Conservation (phyloP, 2,888 invertebrate genomes). For the Eupithecia inturbata region DNA sequence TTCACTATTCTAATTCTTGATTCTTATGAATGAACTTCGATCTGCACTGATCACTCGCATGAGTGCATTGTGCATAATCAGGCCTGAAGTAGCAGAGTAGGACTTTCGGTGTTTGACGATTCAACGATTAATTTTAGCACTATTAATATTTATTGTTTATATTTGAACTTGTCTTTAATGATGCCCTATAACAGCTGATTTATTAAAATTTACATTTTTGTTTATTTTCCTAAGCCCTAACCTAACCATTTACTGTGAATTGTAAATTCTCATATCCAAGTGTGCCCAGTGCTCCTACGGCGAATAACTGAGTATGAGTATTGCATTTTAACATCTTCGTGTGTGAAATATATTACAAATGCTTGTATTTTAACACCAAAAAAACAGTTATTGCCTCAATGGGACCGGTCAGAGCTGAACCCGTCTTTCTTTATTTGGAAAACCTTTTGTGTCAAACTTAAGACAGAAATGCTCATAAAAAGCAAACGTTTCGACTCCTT, state of each 20-base stretch:
- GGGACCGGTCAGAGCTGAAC: not conserved
- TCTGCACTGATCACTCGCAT: not conserved
- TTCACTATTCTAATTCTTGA: not conserved
- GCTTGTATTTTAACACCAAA: not conserved
- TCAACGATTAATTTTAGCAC: no score
- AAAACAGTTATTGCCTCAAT: not conserved
- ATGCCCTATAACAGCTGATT: no score
- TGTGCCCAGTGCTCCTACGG: no score
- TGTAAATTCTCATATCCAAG: no score
- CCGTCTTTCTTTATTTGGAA: not conserved
- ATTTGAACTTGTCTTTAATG: no score
- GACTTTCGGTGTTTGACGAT: not conserved
- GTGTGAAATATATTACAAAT: not conserved
- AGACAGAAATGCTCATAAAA: conserved; percentile 8
- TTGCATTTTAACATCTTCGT: not conserved
- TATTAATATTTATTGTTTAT: no score
- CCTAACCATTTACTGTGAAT: no score
- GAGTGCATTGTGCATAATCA: not conserved
- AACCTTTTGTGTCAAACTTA: not conserved
- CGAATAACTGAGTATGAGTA: not conserved
- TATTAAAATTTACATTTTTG: no score
- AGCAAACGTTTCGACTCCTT: not conserved
- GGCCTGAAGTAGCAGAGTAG: not conserved
- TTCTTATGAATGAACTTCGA: not conserved
- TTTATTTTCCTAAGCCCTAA: no score